Base-by-base conservation (phyloP, 2,888 invertebrate species). In the Mamestra brassicae region DNA sequence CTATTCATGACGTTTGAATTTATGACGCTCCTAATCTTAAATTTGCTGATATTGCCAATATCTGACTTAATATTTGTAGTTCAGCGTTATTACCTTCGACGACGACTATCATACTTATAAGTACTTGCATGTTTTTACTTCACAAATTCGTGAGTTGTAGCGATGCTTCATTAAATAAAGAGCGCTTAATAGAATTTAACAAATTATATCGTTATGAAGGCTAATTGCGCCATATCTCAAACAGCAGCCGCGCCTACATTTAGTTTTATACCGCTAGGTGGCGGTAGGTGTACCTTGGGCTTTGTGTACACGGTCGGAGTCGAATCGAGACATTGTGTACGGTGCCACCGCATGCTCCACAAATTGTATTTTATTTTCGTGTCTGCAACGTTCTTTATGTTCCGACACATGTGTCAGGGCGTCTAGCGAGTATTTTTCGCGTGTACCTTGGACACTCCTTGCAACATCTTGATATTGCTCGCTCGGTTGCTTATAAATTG, bases 1-100 rank as follows among this genome's bases (percentile, higher is more conserved):
- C 76, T 52, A 87, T 85, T 85, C 87, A 84, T 82, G 86, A 87
- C 89, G 72, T 87, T 80, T 82, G 74, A 87, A 80, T 87, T 87
- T 89, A 87, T 81, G 78, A 76, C 71, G 73, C 61, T 78, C 74
- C 81, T 87, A 85, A 87, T 88, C 88, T 85, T 74, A 77, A 87
- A 85, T 88, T 87, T 84, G 78, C 79, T 76, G 83, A 85, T 87
- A 85, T 87, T 88, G 78, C 72, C 78, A 83, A 80, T 86, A 88
- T 86, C 72, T 66, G 66, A 67, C 71, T 81, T 84, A 77, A 86
- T 85, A 69, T 60, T 77, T 38, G 83, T 50, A 70, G 71, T 67
- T 66, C 42, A n/a, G 36, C 10, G 58, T 70, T 80, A 85, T 81
- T 76, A 82, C 50, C 55, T 69, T 15, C 34, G 58, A 67, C n/a